phyloP scores from a whole-genome alignment of 2,113 vertebrate species.

The Glaucidium brasilianum region DNA sequence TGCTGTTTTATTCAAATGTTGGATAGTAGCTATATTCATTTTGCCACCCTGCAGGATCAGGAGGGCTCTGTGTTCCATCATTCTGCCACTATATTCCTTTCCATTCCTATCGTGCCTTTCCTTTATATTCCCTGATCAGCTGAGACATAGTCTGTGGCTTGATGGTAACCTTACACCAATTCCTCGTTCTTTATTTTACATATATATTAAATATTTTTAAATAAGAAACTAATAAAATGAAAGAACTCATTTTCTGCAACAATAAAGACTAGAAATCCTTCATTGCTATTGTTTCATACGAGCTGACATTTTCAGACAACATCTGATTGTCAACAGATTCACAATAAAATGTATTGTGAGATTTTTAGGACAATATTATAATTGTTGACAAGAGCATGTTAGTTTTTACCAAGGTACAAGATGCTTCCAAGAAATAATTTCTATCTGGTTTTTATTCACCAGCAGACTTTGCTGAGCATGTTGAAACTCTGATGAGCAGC shows the following conservation, averaged over 20 bases:
- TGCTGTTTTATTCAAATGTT: not conserved
- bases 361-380: not conserved
- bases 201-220: not conserved
- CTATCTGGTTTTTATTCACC: not conserved
- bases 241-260: not conserved
- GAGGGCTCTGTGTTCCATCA: not conserved
- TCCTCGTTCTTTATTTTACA: not conserved
- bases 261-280: not conserved
- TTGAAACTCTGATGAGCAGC: not conserved
- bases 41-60: not conserved
- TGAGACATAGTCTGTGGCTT: accelerated
- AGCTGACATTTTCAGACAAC: not conserved
- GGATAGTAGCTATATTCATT: not conserved
- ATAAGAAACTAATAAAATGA: not conserved
- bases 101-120: not conserved
- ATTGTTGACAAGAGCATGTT: not conserved
- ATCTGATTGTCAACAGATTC: not conserved
- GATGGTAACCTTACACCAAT: not conserved
- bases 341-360: not conserved
- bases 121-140: not conserved
- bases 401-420: not conserved
- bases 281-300: not conserved
- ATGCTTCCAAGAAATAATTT: not conserved
- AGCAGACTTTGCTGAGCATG: not conserved
- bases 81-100: not conserved